Evolutionary conservation across 1,140 invertebrate species (phyloP).

Genomic region (Cardiocondyla obscurior): DNA sequence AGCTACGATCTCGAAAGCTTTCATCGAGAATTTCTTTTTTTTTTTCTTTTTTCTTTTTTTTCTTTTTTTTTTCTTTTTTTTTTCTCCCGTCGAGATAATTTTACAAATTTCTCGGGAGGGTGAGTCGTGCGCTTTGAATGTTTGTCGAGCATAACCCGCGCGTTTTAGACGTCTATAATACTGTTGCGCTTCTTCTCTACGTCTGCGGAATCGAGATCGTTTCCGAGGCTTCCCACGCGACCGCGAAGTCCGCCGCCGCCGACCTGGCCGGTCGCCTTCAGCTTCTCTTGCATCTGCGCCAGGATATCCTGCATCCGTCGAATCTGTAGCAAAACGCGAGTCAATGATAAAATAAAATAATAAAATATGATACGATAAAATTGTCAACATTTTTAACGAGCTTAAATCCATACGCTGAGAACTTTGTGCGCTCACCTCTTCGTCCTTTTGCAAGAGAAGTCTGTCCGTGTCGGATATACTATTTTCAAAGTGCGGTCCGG

Average conservation of each 20-base stretch:
- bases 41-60: too few species aligned
- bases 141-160: background rate
- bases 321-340: conserved; percentile 86
- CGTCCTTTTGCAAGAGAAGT: conserved; percentile 95
- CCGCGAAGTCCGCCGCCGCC: conserved; percentile 75
- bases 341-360: background rate
- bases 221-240: conserved; percentile 80
- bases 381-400: too few species aligned
- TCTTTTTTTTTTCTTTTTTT: too few species aligned
- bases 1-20: background rate
- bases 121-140: background rate
- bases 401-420: too few species aligned
- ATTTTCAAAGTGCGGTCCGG: conserved; percentile 88
- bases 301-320: conserved; percentile 98
- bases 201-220: conserved; percentile 78
- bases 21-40: too few species aligned
- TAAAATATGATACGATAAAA: too few species aligned
- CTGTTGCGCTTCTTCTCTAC: conserved; percentile 90
- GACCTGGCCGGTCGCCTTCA: conserved; percentile 91
- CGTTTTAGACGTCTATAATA: conserved; percentile 91
- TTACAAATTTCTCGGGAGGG: conserved; percentile 25
- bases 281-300: conserved; percentile 97
- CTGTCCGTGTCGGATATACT: conserved; percentile 93
- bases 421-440: conserved; percentile 89
- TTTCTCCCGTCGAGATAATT: background rate